Evolutionary conservation across 2,113 vertebrate species (phyloP).

Genomic region (Serilophus lunatus): DNA sequence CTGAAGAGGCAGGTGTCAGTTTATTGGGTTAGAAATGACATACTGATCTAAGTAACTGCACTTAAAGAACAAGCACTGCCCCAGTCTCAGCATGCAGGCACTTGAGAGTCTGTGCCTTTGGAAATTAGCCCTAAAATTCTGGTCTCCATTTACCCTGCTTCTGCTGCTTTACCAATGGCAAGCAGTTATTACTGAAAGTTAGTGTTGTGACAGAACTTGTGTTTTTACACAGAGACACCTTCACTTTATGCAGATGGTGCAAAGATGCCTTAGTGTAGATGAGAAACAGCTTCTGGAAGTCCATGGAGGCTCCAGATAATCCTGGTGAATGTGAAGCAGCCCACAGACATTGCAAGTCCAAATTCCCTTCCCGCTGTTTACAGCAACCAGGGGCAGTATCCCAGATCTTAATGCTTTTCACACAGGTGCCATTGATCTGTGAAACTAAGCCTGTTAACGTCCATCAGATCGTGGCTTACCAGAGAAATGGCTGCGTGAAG

Average conservation of each 20-base stretch:
- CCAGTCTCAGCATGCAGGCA: not conserved
- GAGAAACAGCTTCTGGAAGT: not conserved
- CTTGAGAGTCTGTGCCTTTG: not conserved
- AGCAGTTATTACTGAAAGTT: not conserved
- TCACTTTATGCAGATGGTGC: not conserved
- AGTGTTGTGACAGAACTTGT: not conserved
- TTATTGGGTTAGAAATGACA: not conserved
- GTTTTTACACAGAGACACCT: not conserved
- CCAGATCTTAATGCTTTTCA: slow-evolving; percentile 38
- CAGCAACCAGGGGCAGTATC: not conserved
- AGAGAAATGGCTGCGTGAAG: slow-evolving; percentile 89
- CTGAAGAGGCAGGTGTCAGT: not conserved
- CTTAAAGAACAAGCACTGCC: not conserved
- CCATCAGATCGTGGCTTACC: slow-evolving; percentile 91
- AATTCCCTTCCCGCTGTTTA: not conserved
- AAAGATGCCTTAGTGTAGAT: not conserved
- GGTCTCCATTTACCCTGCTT: not conserved
- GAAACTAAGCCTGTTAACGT: slow-evolving; percentile 92
- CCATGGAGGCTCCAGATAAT: not conserved
- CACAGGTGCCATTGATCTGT: slow-evolving; percentile 83
- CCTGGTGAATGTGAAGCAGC: not conserved
- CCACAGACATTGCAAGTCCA: not conserved
- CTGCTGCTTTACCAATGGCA: not conserved
- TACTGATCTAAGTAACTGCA: not conserved
- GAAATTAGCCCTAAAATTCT: not conserved